phyloP scores from a whole-genome alignment of 2,113 vertebrate genomes.

The Phaethornis superciliosus region DNA sequence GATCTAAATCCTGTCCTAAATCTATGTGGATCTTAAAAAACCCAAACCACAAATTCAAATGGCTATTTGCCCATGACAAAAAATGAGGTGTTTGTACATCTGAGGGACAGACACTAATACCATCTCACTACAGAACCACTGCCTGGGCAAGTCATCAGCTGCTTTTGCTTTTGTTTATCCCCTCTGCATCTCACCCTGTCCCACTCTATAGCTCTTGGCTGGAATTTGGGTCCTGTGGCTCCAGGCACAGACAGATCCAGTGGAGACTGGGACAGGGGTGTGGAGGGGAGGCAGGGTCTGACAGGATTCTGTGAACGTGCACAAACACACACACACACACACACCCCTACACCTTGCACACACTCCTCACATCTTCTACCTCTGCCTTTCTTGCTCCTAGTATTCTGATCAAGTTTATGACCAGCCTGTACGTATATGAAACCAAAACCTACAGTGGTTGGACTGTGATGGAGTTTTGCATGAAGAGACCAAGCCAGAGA shows the following conservation, averaged over 20 bases:
- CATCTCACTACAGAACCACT: neutral
- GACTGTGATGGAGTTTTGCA: neutral
- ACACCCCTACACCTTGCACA: neutral
- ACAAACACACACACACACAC: accelerated
- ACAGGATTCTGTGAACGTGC: neutral
- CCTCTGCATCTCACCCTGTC: neutral
- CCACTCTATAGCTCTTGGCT: neutral
- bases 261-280: neutral
- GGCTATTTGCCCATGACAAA: neutral
- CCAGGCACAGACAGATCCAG: neutral
- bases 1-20: neutral
- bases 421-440: neutral
- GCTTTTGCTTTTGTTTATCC: neutral
- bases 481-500: neutral
- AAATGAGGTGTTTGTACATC: neutral
- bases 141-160: neutral
- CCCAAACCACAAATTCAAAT: neutral
- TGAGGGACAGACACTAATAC: neutral
- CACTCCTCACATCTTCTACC: neutral
- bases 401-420: neutral
- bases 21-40: neutral
- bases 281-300: neutral
- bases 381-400: neutral
- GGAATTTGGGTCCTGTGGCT: neutral
- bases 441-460: neutral